Conservation (phyloP, 1,140 invertebrate genomes). For the Heliconius eleuchia region DNA sequence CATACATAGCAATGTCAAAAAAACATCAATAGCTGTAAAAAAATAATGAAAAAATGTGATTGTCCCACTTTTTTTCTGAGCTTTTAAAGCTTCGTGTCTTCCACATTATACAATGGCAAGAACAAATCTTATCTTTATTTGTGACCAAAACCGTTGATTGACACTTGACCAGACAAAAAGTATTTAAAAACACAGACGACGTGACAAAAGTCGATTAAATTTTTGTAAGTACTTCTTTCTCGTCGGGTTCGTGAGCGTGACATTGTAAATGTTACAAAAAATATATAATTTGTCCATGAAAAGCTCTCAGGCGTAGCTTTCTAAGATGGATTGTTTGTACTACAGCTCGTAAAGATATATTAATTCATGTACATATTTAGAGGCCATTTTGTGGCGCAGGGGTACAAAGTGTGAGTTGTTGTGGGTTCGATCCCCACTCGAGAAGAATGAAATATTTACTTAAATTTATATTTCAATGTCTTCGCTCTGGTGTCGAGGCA, state of each 20-base stretch:
- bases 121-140: constrained; percentile 18
- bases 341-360: too few relatives aligned
- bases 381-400: too few relatives aligned
- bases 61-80: background rate
- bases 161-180: background rate
- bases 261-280: constrained; percentile 1
- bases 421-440: too few relatives aligned
- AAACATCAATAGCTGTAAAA: background rate
- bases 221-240: constrained; percentile 18
- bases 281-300: background rate
- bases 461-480: too few relatives aligned
- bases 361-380: too few relatives aligned
- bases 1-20: too few relatives aligned
- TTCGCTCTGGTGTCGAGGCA: too few relatives aligned
- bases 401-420: too few relatives aligned
- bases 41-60: background rate
- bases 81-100: constrained; percentile 5
- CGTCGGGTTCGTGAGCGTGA: background rate
- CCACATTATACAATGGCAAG: constrained; percentile 1
- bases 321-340: background rate
- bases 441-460: too few relatives aligned
- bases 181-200: constrained; percentile 15
- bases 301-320: background rate
- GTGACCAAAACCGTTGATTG: background rate
- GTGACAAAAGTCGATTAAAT: constrained; percentile 33